Evolutionary conservation across 2,797 vertebrate species (phyloP).

Genomic region (Menidia menidia): DNA sequence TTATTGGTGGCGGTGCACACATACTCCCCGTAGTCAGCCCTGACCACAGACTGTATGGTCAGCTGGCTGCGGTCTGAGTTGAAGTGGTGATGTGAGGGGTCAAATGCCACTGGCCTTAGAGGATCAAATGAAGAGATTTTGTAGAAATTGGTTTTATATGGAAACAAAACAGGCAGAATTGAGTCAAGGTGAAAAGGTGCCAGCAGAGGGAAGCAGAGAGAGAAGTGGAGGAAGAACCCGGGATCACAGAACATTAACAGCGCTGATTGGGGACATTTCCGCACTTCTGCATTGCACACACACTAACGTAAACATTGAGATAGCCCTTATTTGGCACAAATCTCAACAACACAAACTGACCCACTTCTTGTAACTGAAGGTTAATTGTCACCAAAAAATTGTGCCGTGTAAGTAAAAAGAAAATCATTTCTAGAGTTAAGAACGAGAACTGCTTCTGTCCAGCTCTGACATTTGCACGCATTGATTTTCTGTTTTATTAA

Average conservation of each 20-base stretch:
- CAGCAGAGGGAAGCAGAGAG: constrained; percentile 11
- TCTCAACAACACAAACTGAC: not conserved
- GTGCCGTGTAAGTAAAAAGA: too few species aligned
- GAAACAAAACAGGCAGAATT: not conserved
- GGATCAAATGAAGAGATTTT: constrained; percentile 6
- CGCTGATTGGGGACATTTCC: constrained; percentile 1
- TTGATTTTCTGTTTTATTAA: not conserved
- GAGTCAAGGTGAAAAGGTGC: not conserved
- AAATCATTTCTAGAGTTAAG: too few species aligned
- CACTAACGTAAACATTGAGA: not conserved
- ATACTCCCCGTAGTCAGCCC: constrained; percentile 77
- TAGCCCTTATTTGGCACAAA: too few species aligned
- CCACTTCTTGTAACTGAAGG: not conserved
- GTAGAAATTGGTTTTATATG: not conserved
- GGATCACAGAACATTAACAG: constrained; percentile 4
- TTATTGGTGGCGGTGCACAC: constrained; percentile 79
- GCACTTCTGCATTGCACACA: not conserved
- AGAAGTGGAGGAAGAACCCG: not conserved
- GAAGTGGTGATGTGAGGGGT: constrained; percentile 72
- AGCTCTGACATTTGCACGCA: too few species aligned
- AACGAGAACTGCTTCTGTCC: too few species aligned
- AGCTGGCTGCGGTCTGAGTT: constrained; percentile 83
- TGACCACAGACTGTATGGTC: constrained; percentile 71
- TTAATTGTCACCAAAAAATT: too few species aligned
- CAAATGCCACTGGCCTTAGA: constrained; percentile 62